Evolutionary conservation across 2,113 vertebrate genomes (phyloP).

Genomic region (Platysteira castanea): DNA sequence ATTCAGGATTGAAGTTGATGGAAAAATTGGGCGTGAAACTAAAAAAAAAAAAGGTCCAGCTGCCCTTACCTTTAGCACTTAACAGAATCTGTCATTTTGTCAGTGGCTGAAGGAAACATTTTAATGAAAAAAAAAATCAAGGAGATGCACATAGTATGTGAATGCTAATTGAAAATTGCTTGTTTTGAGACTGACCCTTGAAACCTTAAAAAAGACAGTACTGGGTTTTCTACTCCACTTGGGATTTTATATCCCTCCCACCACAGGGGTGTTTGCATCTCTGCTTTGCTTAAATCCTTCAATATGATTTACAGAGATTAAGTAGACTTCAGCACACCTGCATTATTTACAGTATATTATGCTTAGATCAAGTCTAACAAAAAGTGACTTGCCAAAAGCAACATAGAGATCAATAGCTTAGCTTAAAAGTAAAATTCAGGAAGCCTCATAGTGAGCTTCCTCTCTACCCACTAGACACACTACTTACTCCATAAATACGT

Average conservation of each 20-base stretch:
- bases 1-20: not conserved
- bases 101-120: not conserved
- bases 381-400: not conserved
- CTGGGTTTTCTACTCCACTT: not conserved
- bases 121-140: not conserved
- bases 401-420: not conserved
- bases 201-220: not conserved
- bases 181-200: constrained; percentile 9
- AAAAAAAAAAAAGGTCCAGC: not conserved
- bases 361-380: not conserved
- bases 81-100: not conserved
- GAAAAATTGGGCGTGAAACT: not conserved
- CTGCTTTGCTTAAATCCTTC: not conserved
- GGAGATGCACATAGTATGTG: not conserved
- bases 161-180: not conserved
- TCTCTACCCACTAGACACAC: not conserved
- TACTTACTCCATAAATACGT: not conserved
- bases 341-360: not conserved
- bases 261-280: not conserved
- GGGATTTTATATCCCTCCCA: not conserved
- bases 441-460: not conserved
- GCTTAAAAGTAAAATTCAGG: not conserved
- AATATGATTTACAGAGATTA: not conserved
- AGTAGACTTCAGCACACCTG: not conserved
- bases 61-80: not conserved